Conservation (phyloP, 1,140 invertebrate genomes). For the Sarcophaga bullata region DNA sequence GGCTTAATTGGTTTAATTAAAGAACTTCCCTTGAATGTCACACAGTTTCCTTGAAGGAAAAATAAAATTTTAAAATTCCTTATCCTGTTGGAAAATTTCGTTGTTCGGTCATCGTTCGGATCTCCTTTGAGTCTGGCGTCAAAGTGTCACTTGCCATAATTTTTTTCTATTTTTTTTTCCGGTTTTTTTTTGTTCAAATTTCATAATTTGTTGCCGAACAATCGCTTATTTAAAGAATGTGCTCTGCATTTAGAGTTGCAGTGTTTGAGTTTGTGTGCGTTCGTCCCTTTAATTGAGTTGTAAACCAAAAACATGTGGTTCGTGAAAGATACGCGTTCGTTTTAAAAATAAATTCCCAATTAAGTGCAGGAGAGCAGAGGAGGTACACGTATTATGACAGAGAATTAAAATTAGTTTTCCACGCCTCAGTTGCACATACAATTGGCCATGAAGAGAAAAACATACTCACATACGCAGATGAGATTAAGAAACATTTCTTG, state of each 20-base stretch:
- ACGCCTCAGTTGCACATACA: constrained; percentile 41
- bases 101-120: too few relatives aligned
- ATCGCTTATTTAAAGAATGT: background rate
- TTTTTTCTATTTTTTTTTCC: background rate
- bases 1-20: too few relatives aligned
- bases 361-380: background rate
- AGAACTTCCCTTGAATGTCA: too few relatives aligned
- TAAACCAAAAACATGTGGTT: constrained; percentile 43
- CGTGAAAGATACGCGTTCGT: constrained; percentile 7
- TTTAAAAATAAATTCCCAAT: background rate
- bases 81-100: too few relatives aligned
- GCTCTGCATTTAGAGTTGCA: background rate
- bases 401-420: constrained; percentile 46
- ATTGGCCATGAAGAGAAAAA: constrained; percentile 33
- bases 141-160: background rate
- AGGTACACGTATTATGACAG: constrained; percentile 35
- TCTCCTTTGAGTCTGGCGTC: background rate
- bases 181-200: background rate
- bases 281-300: constrained; percentile 6
- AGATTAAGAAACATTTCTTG: constrained; percentile 23
- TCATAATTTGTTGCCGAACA: background rate
- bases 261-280: too few relatives aligned
- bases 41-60: too few relatives aligned
- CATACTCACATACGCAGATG: background rate
- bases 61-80: too few relatives aligned